Percentiles rank a stretch among this genome's conserved stretches.
Evolutionary conservation across 2,888 invertebrate species (phyloP).

Genomic region (Dorcus parallelipipedus): DNA sequence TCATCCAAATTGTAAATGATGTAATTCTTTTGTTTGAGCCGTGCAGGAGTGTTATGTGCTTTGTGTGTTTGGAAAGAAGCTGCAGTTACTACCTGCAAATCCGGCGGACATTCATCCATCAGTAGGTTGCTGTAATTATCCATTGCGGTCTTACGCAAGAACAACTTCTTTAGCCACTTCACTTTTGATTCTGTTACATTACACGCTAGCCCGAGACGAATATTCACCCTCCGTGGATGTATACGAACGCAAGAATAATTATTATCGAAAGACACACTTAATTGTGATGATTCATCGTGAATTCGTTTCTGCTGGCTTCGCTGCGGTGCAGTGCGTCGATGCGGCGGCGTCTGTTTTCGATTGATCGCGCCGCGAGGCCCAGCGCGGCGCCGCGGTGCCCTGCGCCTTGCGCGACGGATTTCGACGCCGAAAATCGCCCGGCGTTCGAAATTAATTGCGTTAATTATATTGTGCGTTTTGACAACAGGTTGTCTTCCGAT

Average conservation of each 20-base stretch:
- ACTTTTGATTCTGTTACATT: constrained; percentile 23
- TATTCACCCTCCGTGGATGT: background rate
- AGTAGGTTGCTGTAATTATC: constrained; percentile 37
- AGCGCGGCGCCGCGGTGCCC: constrained; percentile 32
- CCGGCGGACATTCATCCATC: constrained; percentile 43
- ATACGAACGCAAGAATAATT: background rate
- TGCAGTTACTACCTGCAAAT: constrained; percentile 35
- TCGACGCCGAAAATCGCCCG: background rate
- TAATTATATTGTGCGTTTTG: background rate
- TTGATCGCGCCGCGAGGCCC: constrained; percentile 32
- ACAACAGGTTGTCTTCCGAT: background rate
- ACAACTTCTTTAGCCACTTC: constrained; percentile 31
- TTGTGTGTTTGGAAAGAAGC: no score
- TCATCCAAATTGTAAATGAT: no score
- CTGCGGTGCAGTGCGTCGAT: constrained; percentile 13
- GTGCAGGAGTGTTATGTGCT: no score
- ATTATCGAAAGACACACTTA: constrained; percentile 3
- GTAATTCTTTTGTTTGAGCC: no score
- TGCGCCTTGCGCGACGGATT: constrained; percentile 28
- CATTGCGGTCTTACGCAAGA: constrained; percentile 30
- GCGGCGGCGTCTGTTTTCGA: constrained; percentile 12
- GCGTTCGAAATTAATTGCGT: constrained; percentile 6
- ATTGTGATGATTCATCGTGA: constrained; percentile 7
- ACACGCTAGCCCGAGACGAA: constrained; percentile 6
- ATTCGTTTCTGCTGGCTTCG: background rate